Evolutionary conservation across 2,888 invertebrate species (phyloP), one percentile per base, ranked within the genome.

Genomic region (Tetanocera ferruginea): DNA sequence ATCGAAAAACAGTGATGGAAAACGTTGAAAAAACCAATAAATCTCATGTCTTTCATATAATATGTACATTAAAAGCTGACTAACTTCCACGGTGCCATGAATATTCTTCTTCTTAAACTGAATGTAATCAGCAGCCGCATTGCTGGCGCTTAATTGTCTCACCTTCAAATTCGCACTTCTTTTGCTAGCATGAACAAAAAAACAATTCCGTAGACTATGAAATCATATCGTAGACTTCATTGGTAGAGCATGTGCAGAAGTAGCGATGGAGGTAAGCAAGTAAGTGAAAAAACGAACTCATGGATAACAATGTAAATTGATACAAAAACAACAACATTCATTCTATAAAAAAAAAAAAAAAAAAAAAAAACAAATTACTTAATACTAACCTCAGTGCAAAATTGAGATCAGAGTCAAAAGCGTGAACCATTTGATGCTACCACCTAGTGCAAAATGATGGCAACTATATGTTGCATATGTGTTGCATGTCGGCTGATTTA

Each of bases 351-450:
- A 66, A 64, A 14, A 31, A 64, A 3, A 64, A 31, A 14, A 28
- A 0, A 31, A 14, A 64, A 4, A 19, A 51, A 31, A 51, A 69
- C 52, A 52, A 69, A 8, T 34, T 43, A 19, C 37, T 43, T 23
- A 34, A 67, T 51, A 19, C 43, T 67, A 43, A 37, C 19, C 51
- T 19, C 43, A 23, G 23, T 34, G 49, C 11, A 25, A 73, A 73
- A 73, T 73, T 31, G 49, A 73, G 73, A 62, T 60, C 73, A 62
- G 60, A 62, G 73, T 62, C 73, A 73, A 62, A 73, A 60, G 73
- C 60, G 60, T 49, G 73, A 73, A 71, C 52, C 51, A 69, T 49
- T 69, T 69, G 69, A 69, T 69, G 25, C 69, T 51, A 49, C 67
- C 67, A 49, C 67, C 67, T 23, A 43, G 67, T 25, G 25, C 67